phyloP scores from a whole-genome alignment of 2,888 invertebrate genomes.

The Melikaiella ostensackeni region DNA sequence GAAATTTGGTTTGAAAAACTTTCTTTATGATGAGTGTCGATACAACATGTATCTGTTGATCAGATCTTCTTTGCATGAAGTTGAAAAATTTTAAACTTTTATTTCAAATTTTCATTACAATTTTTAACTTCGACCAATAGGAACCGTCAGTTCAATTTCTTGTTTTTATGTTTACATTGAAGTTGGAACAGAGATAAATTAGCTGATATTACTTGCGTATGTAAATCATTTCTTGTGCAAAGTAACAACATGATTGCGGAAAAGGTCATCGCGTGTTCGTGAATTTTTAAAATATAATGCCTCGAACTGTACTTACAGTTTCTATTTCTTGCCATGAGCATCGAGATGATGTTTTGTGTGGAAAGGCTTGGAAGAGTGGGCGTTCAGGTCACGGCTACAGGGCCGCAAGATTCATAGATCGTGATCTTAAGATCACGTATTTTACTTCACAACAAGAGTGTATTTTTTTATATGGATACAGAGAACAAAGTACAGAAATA shows the following conservation, averaged over 20 bases:
- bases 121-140: no score
- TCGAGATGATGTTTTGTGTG: constrained; percentile 35
- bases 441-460: not conserved
- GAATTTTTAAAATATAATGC: constrained; percentile 7
- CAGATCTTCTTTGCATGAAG: no score
- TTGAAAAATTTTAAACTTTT: no score
- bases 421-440: constrained; percentile 4
- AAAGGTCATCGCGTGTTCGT: constrained; percentile 26
- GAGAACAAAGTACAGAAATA: not conserved
- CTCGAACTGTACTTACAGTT: not conserved
- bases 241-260: constrained; percentile 25
- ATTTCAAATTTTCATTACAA: no score
- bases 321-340: constrained; percentile 31
- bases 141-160: not conserved
- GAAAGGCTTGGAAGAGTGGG: constrained; percentile 54
- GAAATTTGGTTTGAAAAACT: no score
- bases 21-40: no score
- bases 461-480: not conserved
- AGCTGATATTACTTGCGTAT: constrained; percentile 8
- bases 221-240: constrained; percentile 16
- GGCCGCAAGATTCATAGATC: constrained; percentile 49
- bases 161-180: not conserved
- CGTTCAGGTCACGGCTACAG: constrained; percentile 62
- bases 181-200: not conserved
- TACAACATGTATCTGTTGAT: no score